A percentile compares a stretch with the other conserved stretches of the same genome.
Conservation (phyloP, 35 echinoderm and acorn worm genomes). For the Heliocidaris tuberculata region DNA sequence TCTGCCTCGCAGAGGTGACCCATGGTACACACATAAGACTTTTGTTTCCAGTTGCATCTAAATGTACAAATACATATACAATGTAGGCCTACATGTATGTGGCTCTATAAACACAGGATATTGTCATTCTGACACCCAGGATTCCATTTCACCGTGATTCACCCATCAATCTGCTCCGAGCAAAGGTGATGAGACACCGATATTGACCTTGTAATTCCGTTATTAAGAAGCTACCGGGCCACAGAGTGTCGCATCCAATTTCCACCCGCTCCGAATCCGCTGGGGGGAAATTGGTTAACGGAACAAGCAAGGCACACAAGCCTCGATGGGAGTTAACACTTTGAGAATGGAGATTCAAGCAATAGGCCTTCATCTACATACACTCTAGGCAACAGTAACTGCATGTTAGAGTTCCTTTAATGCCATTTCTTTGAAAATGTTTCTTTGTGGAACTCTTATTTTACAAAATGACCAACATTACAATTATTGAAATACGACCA, state of each 20-base stretch:
- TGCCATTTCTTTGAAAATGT: no score
- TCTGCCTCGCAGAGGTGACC: no score
- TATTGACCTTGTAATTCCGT: constrained; percentile 10
- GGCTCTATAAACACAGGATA: constrained; percentile 1
- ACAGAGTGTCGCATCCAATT: background rate
- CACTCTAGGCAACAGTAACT: no score
- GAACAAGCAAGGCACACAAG: no score
- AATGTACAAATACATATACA: no score
- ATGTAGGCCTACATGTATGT: background rate
- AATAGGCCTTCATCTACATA: background rate
- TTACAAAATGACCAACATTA: no score
- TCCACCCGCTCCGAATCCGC: background rate
- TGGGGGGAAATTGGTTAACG: background rate
- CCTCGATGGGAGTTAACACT: background rate
- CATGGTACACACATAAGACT: no score
- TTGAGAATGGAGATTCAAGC: background rate
- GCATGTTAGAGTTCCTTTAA: no score
- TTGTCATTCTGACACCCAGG: background rate
- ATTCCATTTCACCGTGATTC: background rate
- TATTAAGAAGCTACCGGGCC: background rate
- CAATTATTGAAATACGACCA: no score
- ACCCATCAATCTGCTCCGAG: background rate
- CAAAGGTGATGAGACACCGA: background rate
- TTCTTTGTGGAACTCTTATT: no score
- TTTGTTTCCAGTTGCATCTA: no score